Base-by-base conservation (phyloP, 2,797 vertebrate genomes). In the Argya squamiceps region DNA sequence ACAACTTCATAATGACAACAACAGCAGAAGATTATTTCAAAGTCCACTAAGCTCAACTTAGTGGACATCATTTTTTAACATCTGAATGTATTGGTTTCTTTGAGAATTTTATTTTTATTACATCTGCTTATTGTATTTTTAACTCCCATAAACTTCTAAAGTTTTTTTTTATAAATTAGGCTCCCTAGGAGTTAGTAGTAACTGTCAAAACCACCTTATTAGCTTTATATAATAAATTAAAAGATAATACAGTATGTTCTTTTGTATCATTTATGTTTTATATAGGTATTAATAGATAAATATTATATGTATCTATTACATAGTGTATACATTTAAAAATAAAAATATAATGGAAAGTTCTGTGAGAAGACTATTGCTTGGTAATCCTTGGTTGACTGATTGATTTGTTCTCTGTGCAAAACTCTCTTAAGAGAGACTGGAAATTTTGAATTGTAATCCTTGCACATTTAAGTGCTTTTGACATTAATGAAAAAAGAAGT, bases 391-490 rank as follows among this genome's bases (percentile, higher is more conserved):
- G 10, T 92, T 37, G 30, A 79, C n/a, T 43, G 73, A 91, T 90
- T 97, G 82, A 78, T 91, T 94, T 96, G 84, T 95, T 21, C 46
- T 56, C 49, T 85, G 20, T 71, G 37, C 92, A 92, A 92, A 78
- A 86, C 43, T 23, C 43, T 23, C 83, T 92, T 43, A 92, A 92
- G 70, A 93, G 39, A 92, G 44, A 18, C 9, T 79, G 74, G 36
- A 79, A 82, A 93, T 80, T 85, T 94, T 75, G 92, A 88, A 92
- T 89, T 96, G 27, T 92, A 60, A 44, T 78, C 91, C 80, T 94
- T 84, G 68, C 14, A 39, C 43, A 70, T 94, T 93, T 86, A 82
- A 94, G 74, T 85, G 15, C 34, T 94, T 74, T 90, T 91, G 81
- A 77, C 67, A 74, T 53, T 27, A 78, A 84, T 59, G 15, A 65